Conservation (phyloP, 2,113 vertebrate genomes). For the Mustela nigripes region DNA sequence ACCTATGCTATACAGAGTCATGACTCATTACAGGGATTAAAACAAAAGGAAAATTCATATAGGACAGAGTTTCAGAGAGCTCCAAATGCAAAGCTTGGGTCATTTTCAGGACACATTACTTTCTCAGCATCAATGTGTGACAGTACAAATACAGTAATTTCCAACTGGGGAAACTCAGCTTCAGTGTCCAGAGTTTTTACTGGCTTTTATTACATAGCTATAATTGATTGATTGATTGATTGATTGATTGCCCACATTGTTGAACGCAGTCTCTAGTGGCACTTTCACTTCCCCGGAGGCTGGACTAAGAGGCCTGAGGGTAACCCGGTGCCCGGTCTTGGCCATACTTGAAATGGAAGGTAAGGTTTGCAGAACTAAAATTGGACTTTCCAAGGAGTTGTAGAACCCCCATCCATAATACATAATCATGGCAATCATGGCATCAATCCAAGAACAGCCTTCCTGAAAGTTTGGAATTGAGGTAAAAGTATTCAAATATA, state of each 20-base stretch:
- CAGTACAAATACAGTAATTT: neutral
- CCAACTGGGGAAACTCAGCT: neutral
- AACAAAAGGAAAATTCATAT: neutral
- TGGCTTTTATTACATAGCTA: neutral
- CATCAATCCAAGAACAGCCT: neutral
- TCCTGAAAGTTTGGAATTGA: neutral
- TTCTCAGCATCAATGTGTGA: neutral
- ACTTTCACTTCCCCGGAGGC: neutral
- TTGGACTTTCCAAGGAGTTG: neutral
- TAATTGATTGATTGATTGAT: neutral
- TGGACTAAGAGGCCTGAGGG: neutral
- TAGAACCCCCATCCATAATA: neutral
- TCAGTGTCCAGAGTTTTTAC: neutral
- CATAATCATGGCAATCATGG: neutral
- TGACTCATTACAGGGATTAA: neutral
- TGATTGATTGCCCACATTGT: too few relatives aligned
- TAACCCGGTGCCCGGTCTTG: neutral
- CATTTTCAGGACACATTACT: neutral
- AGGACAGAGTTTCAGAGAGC: neutral
- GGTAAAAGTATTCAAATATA: neutral
- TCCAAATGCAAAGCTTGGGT: neutral
- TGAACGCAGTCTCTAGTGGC: neutral
- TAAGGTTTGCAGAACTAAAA: slow-evolving; percentile 17
- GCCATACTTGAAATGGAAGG: neutral
- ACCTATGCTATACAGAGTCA: neutral